These are phyloP conservation scores for Etheostoma cragini DNA, from an alignment of 2,113 vertebrate species.

Conservation along the genomic window DNA sequence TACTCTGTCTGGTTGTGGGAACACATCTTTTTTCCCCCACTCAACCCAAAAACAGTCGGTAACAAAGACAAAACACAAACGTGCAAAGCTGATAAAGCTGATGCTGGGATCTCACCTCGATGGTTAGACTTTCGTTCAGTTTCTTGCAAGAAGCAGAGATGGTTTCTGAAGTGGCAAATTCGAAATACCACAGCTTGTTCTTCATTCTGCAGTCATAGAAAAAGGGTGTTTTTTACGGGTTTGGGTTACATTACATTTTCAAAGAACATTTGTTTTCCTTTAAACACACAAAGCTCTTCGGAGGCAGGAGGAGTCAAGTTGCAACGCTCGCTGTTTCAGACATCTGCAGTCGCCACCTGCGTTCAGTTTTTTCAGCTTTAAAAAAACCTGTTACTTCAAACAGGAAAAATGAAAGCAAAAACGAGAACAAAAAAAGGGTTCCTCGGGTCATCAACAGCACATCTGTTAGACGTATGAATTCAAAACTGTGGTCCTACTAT, in stretches of 20 bases:
- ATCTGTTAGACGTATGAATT: constrained; percentile 8
- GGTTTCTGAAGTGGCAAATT: constrained; percentile 95
- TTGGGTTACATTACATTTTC: constrained; percentile 26
- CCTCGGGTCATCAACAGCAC: not conserved
- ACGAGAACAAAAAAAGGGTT: not conserved
- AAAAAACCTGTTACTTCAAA: constrained; percentile 5
- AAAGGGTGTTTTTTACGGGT: constrained; percentile 3
- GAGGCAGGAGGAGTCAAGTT: constrained; percentile 2
- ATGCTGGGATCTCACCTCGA: constrained; percentile 85
- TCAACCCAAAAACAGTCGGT: not conserved
- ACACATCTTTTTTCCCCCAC: not conserved
- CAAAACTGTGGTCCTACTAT: not conserved
- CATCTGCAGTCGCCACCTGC: constrained; percentile 53
- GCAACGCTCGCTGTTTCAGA: constrained; percentile 25
- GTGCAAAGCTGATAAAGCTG: not conserved
- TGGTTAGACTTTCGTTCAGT: constrained; percentile 86
- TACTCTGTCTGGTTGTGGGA: not conserved
- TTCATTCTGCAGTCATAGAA: constrained; percentile 87
- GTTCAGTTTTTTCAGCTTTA: constrained; percentile 3
- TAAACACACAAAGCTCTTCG: not conserved
- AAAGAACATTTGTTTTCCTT: constrained; percentile 26
- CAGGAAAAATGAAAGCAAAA: constrained; percentile 6
- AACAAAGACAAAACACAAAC: constrained; percentile 15
- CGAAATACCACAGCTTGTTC: constrained; percentile 98
- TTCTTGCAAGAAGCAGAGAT: constrained; percentile 95